A percentile compares a stretch with the other conserved stretches of the same genome.
phyloP scores from a whole-genome alignment of 2,888 invertebrate genomes.

The Spilosoma lubricipeda region DNA sequence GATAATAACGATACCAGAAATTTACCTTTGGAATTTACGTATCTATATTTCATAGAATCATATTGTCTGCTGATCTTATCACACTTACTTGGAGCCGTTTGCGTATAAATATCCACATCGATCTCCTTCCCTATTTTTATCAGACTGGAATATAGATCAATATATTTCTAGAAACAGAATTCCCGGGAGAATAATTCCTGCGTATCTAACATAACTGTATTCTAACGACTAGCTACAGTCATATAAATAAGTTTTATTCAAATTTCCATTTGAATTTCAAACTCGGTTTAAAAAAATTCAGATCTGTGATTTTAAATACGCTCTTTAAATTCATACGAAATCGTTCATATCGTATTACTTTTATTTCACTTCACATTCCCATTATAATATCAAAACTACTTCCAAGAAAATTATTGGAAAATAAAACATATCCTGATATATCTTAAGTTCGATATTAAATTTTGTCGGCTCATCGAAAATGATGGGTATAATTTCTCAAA shows the following conservation, averaged over 20 bases:
- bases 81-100: not conserved
- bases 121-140: not conserved
- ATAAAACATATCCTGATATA: conserved; percentile 23
- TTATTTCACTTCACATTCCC: conserved; percentile 62
- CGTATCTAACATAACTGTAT: not conserved
- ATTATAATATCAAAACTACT: conserved; percentile 72
- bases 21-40: not conserved
- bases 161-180: not conserved
- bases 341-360: conserved; percentile 64
- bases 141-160: not conserved
- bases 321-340: conserved; percentile 54
- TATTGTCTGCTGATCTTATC: no score
- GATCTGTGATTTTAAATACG: conserved; percentile 9
- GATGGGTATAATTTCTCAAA: not conserved
- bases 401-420: conserved; percentile 29
- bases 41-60: no score
- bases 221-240: not conserved
- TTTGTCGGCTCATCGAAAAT: conserved; percentile 7
- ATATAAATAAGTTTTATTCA: not conserved
- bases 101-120: not conserved
- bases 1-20: not conserved
- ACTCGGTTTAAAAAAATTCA: conserved; percentile 25
- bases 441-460: conserved; percentile 29
- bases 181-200: not conserved
- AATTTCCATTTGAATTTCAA: not conserved